phyloP scores from a whole-genome alignment of 2,113 vertebrate species.

The Ondatra zibethicus region DNA sequence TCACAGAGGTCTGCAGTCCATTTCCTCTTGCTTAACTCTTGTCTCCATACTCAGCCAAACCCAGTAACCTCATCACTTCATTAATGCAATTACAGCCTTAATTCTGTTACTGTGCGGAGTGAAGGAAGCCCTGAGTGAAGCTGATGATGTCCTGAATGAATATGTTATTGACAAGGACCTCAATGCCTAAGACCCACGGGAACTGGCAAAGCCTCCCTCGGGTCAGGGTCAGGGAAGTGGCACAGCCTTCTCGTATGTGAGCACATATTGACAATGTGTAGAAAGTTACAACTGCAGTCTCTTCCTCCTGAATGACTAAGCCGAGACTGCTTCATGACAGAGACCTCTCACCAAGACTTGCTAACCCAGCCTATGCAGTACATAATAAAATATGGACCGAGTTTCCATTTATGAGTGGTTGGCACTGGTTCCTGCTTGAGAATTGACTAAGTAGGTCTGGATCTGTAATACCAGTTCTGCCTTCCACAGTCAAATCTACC shows the following conservation, averaged over 20 bases:
- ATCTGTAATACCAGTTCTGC: not conserved
- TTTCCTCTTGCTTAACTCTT: constrained; percentile 23
- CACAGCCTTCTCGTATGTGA: not conserved
- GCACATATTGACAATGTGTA: too few relatives aligned
- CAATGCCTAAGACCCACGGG: not conserved
- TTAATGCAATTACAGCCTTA: not conserved
- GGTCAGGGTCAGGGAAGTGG: not conserved
- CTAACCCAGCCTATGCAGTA: not conserved
- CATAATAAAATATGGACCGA: not conserved
- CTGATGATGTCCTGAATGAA: not conserved
- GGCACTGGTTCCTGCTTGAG: not conserved
- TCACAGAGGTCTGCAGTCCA: not conserved
- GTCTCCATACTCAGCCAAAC: not conserved
- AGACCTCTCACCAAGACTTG: not conserved
- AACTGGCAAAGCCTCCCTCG: not conserved
- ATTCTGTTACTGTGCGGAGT: not conserved
- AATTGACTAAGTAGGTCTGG: not conserved
- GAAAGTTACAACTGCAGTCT: not conserved
- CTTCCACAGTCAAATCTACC: not conserved
- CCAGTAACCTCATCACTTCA: not conserved
- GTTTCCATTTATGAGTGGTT: not conserved
- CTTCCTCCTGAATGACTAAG: not conserved
- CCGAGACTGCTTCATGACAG: not conserved
- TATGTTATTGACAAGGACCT: not conserved
- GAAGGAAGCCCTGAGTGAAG: not conserved